Evolutionary conservation across 2,113 vertebrate species (phyloP).

Genomic region (Prionailurus bengalensis): DNA sequence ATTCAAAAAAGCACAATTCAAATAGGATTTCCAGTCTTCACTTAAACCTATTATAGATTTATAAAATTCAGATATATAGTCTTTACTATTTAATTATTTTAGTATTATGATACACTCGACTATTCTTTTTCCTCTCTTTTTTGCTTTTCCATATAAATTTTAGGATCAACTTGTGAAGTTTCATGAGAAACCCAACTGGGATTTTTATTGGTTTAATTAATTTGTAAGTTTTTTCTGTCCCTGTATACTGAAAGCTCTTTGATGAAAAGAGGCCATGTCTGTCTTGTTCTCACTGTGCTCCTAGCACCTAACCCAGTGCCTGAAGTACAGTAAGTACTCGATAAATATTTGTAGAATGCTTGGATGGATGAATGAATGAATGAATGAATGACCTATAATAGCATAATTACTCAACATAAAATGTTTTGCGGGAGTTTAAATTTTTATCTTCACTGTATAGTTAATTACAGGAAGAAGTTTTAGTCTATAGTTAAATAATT

Average conservation of each 20-base stretch:
- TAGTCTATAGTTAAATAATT: neutral
- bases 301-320: neutral
- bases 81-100: neutral
- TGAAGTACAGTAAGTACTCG: neutral
- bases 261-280: neutral
- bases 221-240: neutral
- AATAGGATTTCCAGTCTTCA: neutral
- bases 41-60: neutral
- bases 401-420: neutral
- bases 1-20: neutral
- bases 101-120: neutral
- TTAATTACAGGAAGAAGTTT: neutral
- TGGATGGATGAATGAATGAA: neutral
- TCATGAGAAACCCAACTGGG: neutral
- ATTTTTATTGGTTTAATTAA: constrained; percentile 23
- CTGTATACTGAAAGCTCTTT: neutral
- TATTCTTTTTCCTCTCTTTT: neutral
- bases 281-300: neutral
- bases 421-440: neutral
- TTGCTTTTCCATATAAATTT: constrained; percentile 2
- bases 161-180: neutral
- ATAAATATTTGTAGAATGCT: neutral
- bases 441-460: neutral
- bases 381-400: neutral
- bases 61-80: neutral